Percentiles rank a stretch among this genome's conserved stretches.
phyloP scores from a whole-genome alignment of 2,113 vertebrate genomes.

The Engraulis encrasicolus region DNA sequence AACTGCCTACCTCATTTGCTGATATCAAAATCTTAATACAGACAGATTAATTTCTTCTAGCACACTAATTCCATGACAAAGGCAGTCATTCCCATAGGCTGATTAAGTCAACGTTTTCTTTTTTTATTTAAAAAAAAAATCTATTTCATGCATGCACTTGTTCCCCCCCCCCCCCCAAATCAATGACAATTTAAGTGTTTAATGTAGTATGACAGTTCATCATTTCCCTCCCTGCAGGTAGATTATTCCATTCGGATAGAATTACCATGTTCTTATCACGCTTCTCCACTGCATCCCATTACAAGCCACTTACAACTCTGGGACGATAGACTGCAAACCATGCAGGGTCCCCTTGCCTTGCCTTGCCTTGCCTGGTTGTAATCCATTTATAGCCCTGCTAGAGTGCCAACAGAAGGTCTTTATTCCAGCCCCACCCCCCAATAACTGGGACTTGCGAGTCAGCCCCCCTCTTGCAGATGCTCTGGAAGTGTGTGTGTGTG shows the following conservation, averaged over 20 bases:
- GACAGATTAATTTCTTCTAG: background rate
- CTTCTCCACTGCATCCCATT: slow-evolving; percentile 60
- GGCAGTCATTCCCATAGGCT: background rate
- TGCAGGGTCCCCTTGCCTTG: slow-evolving; percentile 62
- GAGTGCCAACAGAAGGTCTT: slow-evolving; percentile 30
- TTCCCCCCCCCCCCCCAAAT: background rate
- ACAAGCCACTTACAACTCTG: slow-evolving; percentile 64
- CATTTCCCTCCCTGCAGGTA: slow-evolving; percentile 10
- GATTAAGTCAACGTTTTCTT: background rate
- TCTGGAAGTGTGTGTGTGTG: background rate
- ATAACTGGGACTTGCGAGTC: background rate
- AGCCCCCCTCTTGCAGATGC: background rate
- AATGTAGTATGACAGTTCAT: background rate
- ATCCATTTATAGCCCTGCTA: slow-evolving; percentile 69
- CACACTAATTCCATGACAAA: background rate
- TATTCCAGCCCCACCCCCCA: background rate
- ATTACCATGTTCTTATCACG: slow-evolving; percentile 61
- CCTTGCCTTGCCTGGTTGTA: slow-evolving; percentile 67
- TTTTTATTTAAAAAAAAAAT: background rate
- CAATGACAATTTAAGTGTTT: background rate
- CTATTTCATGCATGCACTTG: background rate
- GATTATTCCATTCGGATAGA: slow-evolving; percentile 18
- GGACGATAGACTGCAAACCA: slow-evolving; percentile 55
- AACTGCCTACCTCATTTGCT: slow-evolving; percentile 37
- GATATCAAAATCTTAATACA: background rate